phyloP scores from a whole-genome alignment of 2,113 vertebrate species.

The Drymodes brunneopygia region DNA sequence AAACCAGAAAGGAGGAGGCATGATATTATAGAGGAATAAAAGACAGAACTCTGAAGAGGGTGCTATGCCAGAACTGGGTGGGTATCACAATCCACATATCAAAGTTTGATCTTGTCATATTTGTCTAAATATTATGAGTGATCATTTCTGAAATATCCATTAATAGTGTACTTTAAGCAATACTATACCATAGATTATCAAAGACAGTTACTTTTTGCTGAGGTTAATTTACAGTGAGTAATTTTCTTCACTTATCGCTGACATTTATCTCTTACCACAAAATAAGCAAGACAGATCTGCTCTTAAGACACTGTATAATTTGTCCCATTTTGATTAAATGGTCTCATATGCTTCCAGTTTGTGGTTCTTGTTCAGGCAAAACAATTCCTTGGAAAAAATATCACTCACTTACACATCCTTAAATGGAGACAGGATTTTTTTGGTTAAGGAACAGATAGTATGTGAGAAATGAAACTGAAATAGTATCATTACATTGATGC shows the following conservation, averaged over 20 bases:
- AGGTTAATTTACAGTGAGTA: neutral
- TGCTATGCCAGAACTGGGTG: conserved; percentile 68
- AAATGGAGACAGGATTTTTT: neutral
- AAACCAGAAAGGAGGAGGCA: conserved; percentile 36
- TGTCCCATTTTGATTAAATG: neutral
- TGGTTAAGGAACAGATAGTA: neutral
- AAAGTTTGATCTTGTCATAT: conserved; percentile 49
- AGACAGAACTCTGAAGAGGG: conserved; percentile 61
- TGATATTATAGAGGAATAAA: conserved; percentile 73
- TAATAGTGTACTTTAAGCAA: neutral
- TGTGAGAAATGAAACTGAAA: neutral
- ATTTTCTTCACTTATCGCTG: neutral
- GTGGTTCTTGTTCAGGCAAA: neutral
- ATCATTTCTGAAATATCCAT: neutral
- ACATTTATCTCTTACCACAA: neutral
- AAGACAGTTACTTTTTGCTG: neutral
- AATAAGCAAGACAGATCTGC: neutral
- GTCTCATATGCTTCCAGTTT: neutral
- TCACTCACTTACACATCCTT: neutral
- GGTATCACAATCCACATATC: conserved; percentile 62
- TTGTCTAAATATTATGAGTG: neutral
- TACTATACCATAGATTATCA: neutral
- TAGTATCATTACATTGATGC: neutral
- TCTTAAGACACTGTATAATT: neutral
- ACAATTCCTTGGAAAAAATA: neutral